phyloP scores from a whole-genome alignment of 2,113 vertebrate species.

The Ceratotherium simum region DNA sequence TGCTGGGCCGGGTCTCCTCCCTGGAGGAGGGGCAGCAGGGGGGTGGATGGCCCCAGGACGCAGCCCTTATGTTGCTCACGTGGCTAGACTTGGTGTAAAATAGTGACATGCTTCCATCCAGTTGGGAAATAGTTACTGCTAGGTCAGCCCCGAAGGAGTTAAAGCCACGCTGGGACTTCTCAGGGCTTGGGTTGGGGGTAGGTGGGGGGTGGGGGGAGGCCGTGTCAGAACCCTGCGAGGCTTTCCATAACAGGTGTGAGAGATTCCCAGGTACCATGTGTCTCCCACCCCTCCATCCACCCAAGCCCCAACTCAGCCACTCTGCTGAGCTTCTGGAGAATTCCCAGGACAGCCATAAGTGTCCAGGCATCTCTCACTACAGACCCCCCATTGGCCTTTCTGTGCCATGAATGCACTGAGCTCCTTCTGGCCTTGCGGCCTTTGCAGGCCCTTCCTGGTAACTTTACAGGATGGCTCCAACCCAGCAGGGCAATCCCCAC shows the following conservation, averaged over 20 bases:
- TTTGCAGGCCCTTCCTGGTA: not conserved
- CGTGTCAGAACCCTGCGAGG: not conserved
- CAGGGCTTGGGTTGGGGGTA: not conserved
- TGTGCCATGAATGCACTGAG: not conserved
- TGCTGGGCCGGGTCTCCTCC: not conserved
- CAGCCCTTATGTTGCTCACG: no score
- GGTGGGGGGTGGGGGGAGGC: not conserved
- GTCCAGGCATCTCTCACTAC: not conserved
- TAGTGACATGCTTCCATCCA: not conserved
- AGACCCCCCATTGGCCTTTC: not conserved
- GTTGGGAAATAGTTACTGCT: not conserved
- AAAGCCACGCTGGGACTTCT: not conserved
- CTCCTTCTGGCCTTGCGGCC: not conserved
- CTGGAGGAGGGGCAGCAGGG: not conserved
- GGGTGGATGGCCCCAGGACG: not conserved
- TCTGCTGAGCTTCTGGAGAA: not conserved
- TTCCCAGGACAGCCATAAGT: not conserved
- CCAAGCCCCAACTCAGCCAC: rapidly evolving
- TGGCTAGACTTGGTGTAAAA: not conserved
- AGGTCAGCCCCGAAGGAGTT: not conserved
- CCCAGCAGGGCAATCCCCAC: not conserved
- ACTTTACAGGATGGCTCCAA: not conserved
- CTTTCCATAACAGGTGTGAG: not conserved
- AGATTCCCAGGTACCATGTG: not conserved
- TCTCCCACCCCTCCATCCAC: no score